These are phyloP conservation scores for Myrmophylax atrothorax DNA, from an alignment of 2,113 vertebrate species.

Conservation along the genomic window DNA sequence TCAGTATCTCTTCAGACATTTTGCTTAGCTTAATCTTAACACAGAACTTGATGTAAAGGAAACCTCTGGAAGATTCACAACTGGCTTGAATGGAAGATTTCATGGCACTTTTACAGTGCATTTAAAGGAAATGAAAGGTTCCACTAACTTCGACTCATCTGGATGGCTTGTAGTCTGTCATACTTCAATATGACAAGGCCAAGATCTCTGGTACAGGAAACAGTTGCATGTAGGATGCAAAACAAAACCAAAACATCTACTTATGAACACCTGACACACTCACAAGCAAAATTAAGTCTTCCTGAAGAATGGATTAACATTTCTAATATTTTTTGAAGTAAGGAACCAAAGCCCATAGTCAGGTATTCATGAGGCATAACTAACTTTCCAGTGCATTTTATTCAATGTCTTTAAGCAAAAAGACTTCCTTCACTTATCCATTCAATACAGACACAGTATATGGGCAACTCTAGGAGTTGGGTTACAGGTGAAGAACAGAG, in stretches of 20 bases:
- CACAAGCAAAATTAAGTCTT: background rate
- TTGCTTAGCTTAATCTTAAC: constrained; percentile 71
- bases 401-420: background rate
- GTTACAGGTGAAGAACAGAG: background rate
- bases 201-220: background rate
- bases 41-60: constrained; percentile 46
- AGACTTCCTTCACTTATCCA: background rate
- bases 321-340: background rate
- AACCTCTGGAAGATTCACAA: constrained; percentile 64
- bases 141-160: constrained; percentile 10
- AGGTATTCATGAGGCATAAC: background rate
- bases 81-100: constrained; percentile 59
- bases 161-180: background rate
- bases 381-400: background rate
- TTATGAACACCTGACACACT: background rate
- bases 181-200: constrained; percentile 28
- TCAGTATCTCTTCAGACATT: constrained; percentile 81
- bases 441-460: background rate
- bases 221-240: background rate
- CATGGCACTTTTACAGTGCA: background rate
- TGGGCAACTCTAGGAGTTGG: background rate
- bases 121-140: constrained; percentile 42
- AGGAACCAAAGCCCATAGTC: background rate
- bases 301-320: background rate
- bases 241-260: constrained; percentile 19